Evolutionary conservation across 2,888 invertebrate genomes (phyloP).

Genomic region (Cryptosula pallasiana): DNA sequence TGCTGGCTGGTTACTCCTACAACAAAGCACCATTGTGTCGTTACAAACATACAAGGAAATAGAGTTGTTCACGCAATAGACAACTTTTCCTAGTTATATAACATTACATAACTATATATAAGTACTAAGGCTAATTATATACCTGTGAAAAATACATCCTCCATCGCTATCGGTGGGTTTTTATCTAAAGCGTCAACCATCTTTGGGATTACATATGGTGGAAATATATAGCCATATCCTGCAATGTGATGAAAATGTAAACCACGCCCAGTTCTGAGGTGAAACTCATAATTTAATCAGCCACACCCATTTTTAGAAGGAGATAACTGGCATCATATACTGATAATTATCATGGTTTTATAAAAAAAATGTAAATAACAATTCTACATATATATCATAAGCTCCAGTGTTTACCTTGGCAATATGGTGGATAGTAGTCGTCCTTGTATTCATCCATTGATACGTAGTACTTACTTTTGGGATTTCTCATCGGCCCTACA

Average conservation of each 20-base stretch:
- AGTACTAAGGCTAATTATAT: neutral
- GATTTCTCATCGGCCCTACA: constrained; percentile 16
- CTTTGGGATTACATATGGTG: constrained; percentile 10
- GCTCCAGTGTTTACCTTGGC: neutral
- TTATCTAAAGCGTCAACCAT: neutral
- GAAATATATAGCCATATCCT: constrained; percentile 21
- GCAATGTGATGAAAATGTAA: no score
- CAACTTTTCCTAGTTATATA: no score
- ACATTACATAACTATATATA: no score
- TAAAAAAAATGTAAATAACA: no score
- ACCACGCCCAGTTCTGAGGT: no score
- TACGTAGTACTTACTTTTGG: constrained; percentile 23
- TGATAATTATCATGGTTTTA: no score
- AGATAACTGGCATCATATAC: no score
- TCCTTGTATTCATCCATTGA: constrained; percentile 1
- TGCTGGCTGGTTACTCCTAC: neutral
- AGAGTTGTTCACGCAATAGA: no score
- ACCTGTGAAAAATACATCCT: constrained; percentile 24
- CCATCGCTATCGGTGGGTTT: constrained; percentile 12
- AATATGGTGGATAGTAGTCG: constrained; percentile 22
- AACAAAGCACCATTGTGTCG: no score
- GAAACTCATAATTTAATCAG: no score
- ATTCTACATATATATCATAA: neutral
- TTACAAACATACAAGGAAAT: no score
- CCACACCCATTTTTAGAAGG: no score